Evolutionary conservation across 2,797 vertebrate genomes (phyloP), one percentile per base, ranked within the genome.

Genomic region (Rhadinocentrus ornatus): DNA sequence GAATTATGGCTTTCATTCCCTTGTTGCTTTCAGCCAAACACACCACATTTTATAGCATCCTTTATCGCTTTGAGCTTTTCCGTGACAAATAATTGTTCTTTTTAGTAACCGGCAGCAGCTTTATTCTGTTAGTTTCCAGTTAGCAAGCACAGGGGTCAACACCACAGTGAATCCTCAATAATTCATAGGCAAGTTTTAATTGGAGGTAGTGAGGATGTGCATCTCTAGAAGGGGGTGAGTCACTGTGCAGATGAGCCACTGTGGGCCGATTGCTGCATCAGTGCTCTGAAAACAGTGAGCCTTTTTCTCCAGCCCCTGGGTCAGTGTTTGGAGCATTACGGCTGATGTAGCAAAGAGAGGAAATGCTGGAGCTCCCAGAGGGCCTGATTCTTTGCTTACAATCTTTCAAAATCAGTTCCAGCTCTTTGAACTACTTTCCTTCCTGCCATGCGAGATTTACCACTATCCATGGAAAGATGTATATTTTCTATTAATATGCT

Each of bases 121-220:
- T 77, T 73, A 67, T 58, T 73, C 66, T 20, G 35, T 62, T 59
- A 48, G 73, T 64, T 77, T 65, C 72, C n/a, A 2, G 55, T 69
- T 65, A 81, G 55, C 57, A 77, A 62, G 44, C 13, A 11, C 35
- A 3, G 48, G 67, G 83, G 81, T 86, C 83, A 77, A 18, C 67
- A 12, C 63, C 71, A 52, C 73, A 11, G 62, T 64, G 65, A 59
- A 24, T 15, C 66, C 76, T 88, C 75, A 87, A 89, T 90, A 82
- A 91, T 89, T 91, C 86, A 90, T 75, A 22, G 41, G 58, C 74
- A 73, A 12, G 18, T 77, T 81, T 88, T 86, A 86, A 83, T 82
- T 76, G 71, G 77, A 64, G 53, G 75, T 66, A 66, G 32, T 53
- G 54, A 76, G 77, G 3, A 32, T 57, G 71, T 62, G 58, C 52